Percentiles rank a stretch among this genome's conserved stretches.
Evolutionary conservation across 2,797 vertebrate genomes (phyloP).

Genomic region (Glossophaga mutica): DNA sequence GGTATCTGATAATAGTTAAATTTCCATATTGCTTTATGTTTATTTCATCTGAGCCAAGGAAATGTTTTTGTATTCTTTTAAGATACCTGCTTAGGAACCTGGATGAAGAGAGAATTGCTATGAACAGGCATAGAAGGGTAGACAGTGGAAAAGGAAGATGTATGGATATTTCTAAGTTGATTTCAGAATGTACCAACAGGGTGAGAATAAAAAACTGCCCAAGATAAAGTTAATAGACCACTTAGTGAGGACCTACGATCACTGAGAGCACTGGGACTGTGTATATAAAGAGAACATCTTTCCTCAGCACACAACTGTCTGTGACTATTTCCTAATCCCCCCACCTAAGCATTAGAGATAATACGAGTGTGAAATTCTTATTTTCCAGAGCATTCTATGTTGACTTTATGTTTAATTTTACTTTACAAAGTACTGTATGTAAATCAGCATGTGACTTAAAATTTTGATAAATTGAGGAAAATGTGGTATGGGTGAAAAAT

Average conservation of each 20-base stretch:
- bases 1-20: constrained; percentile 16
- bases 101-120: background rate
- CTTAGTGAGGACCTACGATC: background rate
- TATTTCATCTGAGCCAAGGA: constrained; percentile 42
- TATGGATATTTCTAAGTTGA: background rate
- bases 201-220: background rate
- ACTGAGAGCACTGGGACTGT: background rate
- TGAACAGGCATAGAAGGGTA: background rate
- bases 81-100: background rate
- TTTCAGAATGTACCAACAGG: background rate
- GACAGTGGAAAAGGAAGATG: background rate
- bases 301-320: background rate
- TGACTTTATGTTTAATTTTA: background rate
- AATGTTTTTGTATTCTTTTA: constrained; percentile 3
- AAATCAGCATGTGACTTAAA: background rate
- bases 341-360: background rate
- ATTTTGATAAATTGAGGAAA: background rate
- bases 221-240: background rate
- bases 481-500: background rate
- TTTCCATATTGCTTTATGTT: constrained; percentile 15
- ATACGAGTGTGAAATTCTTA: background rate
- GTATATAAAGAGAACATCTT: background rate
- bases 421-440: background rate
- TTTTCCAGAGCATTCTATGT: background rate
- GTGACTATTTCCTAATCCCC: background rate